Conservation (phyloP, 2,113 vertebrate species). For the Falco punctatus region DNA sequence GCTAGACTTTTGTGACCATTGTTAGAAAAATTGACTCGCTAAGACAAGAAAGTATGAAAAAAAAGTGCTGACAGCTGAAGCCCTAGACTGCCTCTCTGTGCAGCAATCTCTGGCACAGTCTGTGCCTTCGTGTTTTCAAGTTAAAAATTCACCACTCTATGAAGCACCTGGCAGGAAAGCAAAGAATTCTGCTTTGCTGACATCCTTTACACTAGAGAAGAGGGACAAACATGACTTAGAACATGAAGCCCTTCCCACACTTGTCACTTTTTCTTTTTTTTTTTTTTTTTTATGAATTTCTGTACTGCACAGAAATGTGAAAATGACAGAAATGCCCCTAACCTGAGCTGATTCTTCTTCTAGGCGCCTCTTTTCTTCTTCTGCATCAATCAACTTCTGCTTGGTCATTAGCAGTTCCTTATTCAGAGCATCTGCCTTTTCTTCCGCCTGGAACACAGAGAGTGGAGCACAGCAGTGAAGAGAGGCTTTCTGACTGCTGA, state of each 20-base stretch:
- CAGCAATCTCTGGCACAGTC: neutral
- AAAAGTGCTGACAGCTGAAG: neutral
- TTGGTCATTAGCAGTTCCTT: constrained; percentile 98
- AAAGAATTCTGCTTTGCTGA: constrained; percentile 11
- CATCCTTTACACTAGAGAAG: neutral
- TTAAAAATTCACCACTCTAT: neutral
- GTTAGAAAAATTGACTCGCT: neutral
- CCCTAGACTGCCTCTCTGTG: neutral
- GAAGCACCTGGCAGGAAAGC: constrained; percentile 21
- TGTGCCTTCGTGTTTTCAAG: neutral
- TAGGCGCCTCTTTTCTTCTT: constrained; percentile 94
- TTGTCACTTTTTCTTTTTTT: neutral
- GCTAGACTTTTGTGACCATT: neutral
- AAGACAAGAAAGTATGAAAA: neutral
- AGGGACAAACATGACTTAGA: constrained; percentile 4
- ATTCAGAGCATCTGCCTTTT: constrained; percentile 95
- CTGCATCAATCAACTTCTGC: constrained; percentile 95
- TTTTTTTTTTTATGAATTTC: neutral
- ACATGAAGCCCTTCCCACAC: constrained; percentile 15
- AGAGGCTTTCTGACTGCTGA: neutral
- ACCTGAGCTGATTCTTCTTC: constrained; percentile 97
- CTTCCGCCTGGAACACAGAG: constrained; percentile 86
- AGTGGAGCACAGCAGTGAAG: neutral
- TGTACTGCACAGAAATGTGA: neutral
- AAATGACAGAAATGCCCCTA: neutral